phyloP scores from a whole-genome alignment of 2,888 invertebrate genomes.

The Nezara viridula region DNA sequence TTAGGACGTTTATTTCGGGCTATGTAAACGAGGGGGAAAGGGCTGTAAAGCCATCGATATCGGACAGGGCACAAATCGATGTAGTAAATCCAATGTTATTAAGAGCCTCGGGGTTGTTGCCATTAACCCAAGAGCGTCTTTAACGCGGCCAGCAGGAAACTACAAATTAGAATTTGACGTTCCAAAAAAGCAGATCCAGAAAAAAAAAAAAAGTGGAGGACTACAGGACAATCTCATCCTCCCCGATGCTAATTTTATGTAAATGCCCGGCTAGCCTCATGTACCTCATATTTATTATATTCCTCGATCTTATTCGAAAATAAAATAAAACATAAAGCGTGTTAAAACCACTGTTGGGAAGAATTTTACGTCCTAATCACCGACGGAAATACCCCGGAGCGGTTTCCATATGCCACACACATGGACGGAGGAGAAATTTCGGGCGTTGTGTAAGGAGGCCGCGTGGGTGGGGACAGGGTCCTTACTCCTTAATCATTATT shows the following conservation, averaged over 20 bases:
- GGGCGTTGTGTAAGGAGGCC: slow-evolving; percentile 19
- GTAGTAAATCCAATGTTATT: slow-evolving; percentile 43
- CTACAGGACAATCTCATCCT: slow-evolving; percentile 56
- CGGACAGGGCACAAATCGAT: slow-evolving; percentile 31
- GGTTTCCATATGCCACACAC: slow-evolving; percentile 45
- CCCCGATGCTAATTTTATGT: slow-evolving; percentile 50
- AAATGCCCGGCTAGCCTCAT: slow-evolving; percentile 24
- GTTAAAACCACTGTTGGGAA: slow-evolving; percentile 48
- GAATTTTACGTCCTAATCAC: slow-evolving; percentile 31
- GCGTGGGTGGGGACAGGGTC: slow-evolving; percentile 24
- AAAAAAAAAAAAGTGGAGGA: slow-evolving; percentile 1
- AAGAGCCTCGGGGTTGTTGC: neutral
- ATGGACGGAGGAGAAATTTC: slow-evolving; percentile 4
- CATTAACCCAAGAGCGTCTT: slow-evolving; percentile 27
- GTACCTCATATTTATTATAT: slow-evolving; percentile 52
- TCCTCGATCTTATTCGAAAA: slow-evolving; percentile 19
- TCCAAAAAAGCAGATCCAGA: slow-evolving; percentile 43
- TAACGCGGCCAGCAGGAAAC: slow-evolving; percentile 41
- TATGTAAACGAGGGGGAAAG: neutral
- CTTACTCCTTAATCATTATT: slow-evolving; percentile 49
- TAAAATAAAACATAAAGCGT: neutral
- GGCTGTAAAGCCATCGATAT: slow-evolving; percentile 1
- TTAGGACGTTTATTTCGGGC: neutral
- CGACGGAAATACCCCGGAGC: neutral
- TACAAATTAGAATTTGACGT: slow-evolving; percentile 58